Conservation (phyloP, 1,140 invertebrate genomes). For the Ips nitidus region DNA sequence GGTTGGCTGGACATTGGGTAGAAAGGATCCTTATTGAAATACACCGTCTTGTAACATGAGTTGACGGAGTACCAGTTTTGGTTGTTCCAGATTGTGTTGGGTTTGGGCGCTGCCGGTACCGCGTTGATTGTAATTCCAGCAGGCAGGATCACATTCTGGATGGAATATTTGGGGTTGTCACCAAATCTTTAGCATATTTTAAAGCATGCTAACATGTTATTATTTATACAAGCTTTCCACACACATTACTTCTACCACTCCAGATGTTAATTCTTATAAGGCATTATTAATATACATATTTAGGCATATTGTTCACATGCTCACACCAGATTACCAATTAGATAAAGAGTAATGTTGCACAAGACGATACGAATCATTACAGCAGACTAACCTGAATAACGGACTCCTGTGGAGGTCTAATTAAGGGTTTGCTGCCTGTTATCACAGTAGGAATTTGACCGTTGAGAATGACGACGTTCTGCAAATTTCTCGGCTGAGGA, state of each 20-base stretch:
- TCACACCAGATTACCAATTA: too few species aligned
- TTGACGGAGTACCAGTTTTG: conserved; percentile 45
- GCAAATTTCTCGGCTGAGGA: not conserved
- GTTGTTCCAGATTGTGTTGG: conserved; percentile 42
- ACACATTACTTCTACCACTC: too few species aligned
- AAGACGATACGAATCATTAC: too few species aligned
- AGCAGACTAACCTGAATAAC: not conserved
- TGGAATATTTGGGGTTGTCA: not conserved
- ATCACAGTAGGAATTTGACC: not conserved
- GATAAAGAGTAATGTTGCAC: too few species aligned
- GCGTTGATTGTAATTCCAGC: conserved; percentile 19
- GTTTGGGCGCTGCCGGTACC: conserved; percentile 26
- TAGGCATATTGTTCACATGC: too few species aligned
- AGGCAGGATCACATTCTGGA: conserved; percentile 23
- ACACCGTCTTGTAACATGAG: conserved; percentile 35
- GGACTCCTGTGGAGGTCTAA: not conserved
- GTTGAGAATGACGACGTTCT: conserved; percentile 21
- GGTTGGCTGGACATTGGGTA: conserved; percentile 43
- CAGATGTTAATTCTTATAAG: too few species aligned
- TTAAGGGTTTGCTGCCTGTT: not conserved
- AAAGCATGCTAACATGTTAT: not conserved
- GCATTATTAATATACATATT: too few species aligned
- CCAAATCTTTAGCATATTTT: too few species aligned
- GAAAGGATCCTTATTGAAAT: conserved; percentile 40
- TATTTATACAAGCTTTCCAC: too few species aligned